A percentile compares a stretch with the other conserved stretches of the same genome.
Evolutionary conservation across 2,797 vertebrate species (phyloP).

Genomic region (Ptychadena robeensis): DNA sequence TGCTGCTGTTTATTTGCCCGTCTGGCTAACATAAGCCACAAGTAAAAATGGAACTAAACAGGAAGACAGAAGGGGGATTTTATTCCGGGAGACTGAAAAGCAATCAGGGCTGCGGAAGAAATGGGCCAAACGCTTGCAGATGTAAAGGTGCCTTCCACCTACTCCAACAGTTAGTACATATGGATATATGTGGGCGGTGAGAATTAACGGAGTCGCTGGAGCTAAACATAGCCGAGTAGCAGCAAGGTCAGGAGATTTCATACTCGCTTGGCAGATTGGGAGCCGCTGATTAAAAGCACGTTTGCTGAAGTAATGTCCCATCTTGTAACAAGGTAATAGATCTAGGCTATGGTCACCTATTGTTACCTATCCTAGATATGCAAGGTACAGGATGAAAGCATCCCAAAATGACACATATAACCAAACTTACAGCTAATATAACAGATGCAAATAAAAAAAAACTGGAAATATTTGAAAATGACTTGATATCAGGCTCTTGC

Average conservation of each 20-base stretch:
- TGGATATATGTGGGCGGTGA: conserved; percentile 54
- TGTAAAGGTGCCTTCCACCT: conserved; percentile 45
- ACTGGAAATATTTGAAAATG: too few species aligned
- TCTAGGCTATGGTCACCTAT: not conserved
- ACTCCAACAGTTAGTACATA: conserved; percentile 35
- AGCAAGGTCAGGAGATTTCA: conserved; percentile 31
- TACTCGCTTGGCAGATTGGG: conserved; percentile 22
- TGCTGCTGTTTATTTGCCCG: not conserved
- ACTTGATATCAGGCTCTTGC: too few species aligned
- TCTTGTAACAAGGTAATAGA: conserved; percentile 20
- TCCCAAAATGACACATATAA: not conserved
- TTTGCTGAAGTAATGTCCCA: not conserved
- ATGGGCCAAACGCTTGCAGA: conserved; percentile 32
- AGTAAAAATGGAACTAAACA: not conserved
- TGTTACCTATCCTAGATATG: too few species aligned
- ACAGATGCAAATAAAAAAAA: too few species aligned
- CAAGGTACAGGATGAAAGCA: not conserved
- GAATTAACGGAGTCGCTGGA: conserved; percentile 43
- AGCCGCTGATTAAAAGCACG: conserved; percentile 24
- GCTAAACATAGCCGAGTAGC: conserved; percentile 48
- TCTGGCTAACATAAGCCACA: not conserved
- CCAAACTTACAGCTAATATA: too few species aligned
- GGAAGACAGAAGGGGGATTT: not conserved
- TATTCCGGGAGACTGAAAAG: conserved; percentile 12
- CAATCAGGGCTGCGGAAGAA: conserved; percentile 7